These are phyloP conservation scores for Pachyuromys duprasi DNA, from an alignment of 2,797 vertebrate species.

Conservation along the genomic window DNA sequence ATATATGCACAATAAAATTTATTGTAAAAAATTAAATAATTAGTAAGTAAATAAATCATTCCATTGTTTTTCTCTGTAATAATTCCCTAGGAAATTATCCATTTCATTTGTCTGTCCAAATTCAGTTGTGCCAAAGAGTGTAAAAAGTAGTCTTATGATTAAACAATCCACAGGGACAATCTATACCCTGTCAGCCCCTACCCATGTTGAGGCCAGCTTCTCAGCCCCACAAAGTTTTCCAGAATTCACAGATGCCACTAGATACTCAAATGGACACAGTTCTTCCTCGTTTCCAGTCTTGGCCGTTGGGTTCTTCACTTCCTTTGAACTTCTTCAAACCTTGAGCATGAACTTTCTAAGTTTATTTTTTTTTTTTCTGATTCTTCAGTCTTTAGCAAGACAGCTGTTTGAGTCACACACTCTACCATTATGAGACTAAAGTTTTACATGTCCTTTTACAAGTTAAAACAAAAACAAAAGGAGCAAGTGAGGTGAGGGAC, in stretches of 20 bases:
- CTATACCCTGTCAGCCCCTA: neutral
- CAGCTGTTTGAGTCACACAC: neutral
- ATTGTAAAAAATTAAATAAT: neutral
- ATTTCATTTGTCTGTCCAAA: conserved; percentile 21
- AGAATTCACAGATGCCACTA: neutral
- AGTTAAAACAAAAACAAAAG: neutral
- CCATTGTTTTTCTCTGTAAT: neutral
- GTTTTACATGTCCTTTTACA: neutral
- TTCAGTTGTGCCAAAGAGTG: neutral
- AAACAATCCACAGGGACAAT: neutral
- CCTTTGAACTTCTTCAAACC: neutral
- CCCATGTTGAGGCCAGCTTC: neutral
- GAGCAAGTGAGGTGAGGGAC: neutral
- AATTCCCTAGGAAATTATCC: conserved; percentile 20
- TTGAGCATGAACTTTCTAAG: neutral
- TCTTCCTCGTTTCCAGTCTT: neutral
- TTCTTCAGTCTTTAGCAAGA: neutral
- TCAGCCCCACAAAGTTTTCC: neutral
- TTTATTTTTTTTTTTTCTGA: neutral
- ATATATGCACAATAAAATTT: neutral
- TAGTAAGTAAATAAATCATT: conserved; percentile 2
- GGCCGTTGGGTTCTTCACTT: neutral
- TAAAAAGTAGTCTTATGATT: neutral
- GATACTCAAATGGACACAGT: neutral
- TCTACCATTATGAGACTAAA: neutral